Base-by-base conservation (phyloP, 2,888 invertebrate species). In the Iselma pallidipennis region DNA sequence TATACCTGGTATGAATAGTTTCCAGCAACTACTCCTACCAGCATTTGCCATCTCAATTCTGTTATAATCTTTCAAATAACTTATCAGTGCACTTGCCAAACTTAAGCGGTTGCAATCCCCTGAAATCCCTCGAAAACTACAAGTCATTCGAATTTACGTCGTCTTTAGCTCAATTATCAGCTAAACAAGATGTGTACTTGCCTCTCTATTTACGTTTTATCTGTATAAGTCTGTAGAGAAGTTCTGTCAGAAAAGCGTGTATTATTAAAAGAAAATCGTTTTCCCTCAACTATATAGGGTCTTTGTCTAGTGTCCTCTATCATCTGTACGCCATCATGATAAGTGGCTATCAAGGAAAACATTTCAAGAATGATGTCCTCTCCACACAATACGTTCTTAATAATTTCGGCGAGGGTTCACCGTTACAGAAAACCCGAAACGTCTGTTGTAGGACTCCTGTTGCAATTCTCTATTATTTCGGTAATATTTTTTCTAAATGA, bases 311-410 rank as follows among this genome's bases (percentile, higher is more conserved):
- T 52, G 21, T 52, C 21, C 19, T 54, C 33, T 49, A 49, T 59
- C 42, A 45, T 33, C 21, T 49, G 28, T 45, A 21, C 45, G 51
- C 21, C 59, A 53, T 59, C 53, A 49, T 48, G 53, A 54, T 59
- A 59, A 59, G 59, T 45, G 53, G 59, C 59, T 49, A 54, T 59
- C 53, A 59, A 53, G 48, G 31, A 42, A 54, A 54, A 52, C 59
- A 55, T 45, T 45, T 5, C 45, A 45, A 45, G 45, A 45, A 45
- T 45, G 45, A 45, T 45, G 45, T 45, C 12, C 23, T 45, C 19
- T 23, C 19, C 21, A 21, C 23, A 45, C 45, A 45, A 45, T 45
- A 45, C 23, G 4, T 45, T 23, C 23, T n/a, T 45, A 45, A 45
- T 45, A 45, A 45, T 45, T 45, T 45, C 45, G 45, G 23, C n/a